Base-by-base conservation (phyloP, 2,888 invertebrate genomes). In the Sesamia inferens region DNA sequence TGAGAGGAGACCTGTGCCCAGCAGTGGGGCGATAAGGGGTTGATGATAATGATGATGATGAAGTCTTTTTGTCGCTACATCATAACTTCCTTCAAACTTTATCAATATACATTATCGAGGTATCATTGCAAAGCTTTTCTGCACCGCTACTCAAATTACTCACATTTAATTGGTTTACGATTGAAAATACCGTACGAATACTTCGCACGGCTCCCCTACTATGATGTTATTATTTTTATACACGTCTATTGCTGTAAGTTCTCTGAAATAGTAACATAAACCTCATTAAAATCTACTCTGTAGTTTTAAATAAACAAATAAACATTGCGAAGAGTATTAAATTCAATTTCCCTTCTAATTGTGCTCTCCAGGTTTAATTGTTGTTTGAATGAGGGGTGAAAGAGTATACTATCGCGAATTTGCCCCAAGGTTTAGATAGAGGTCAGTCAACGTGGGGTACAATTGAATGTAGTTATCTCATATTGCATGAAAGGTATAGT, bases 251-350 rank as follows among this genome's bases (percentile, higher is more conserved):
- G 22, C 47, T 62, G 1, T 31, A 7, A 2, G 7, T 14, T 58
- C 19, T 22, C 31, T 6, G 16, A 55, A 70, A 47, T 44, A 62
- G 71, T 71, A 84, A 84, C 51, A 22, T 22, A 72, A 66, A 39
- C 76, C 70, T 82, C 83, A 85, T 83, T 83, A 83, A 79, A 83
- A 82, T 79, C 11, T 47, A 39, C 58, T 5, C n/a, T 42, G 31
- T 84, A 79, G 78, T 74, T 84, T 70, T 58, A 4, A 13, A 47
- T 6, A 64, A 77, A 55, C 55, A 65, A 14, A 71, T 22, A 22
- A 62, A 61, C 22, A 71, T 24, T 10, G 11, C 22, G 39, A 65
- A 61, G 54, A 55, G 48, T 71, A 67, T 70, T 61, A n/a, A 71
- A 59, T 77, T 68, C 10, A 63, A 47, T n/a, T 51, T 51, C 22